Evolutionary conservation across 2,797 vertebrate species (phyloP), one percentile per base, ranked within the genome.

Genomic region (Oreochromis mossambicus): DNA sequence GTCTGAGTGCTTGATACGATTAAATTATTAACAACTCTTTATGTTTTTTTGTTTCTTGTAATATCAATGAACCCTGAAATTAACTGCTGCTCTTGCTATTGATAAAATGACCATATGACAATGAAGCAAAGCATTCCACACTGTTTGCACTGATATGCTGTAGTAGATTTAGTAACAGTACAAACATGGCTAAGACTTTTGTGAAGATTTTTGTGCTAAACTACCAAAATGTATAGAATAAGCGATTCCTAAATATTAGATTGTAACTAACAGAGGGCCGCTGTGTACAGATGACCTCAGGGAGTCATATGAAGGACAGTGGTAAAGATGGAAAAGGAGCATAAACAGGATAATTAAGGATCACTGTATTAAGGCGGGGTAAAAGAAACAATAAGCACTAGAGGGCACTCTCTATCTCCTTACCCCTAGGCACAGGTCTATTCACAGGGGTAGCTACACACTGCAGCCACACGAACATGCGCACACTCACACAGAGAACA

Each of bases 361-460:
- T 36, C 34, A 26, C 48, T 34, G 8, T 6, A 2, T 75, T n/a
- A 19, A 63, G 76, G 78, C 83, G 88, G 95, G 95, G 93, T 87
- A 93, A 92, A 92, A 88, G 90, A 87, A 68, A 15, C 43, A 32
- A 11, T 46, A 19, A 89, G 85, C 95, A 95, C 94, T 93, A 95
- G 95, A 95, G 95, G 94, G 95, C 94, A 94, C 92, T 91, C 91
- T 95, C 89, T 81, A n/a, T 92, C 92, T 93, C 93, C 85, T 52
- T 89, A 91, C 91, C 89, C 92, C 83, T 86, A 61, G 50, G 13
- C 63, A 55, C 43, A 79, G 3, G 21, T 82, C 36, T 78, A 19
- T 79, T 58, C 81, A 54, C 68, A 61, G 43, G 70, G 70, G 43
- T 50, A 50, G 70, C 43, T 63, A 81, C 46, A 32, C 78, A 79